Evolutionary conservation across 2,797 vertebrate genomes (phyloP).

Genomic region (Helicolenus hilgendorfi): DNA sequence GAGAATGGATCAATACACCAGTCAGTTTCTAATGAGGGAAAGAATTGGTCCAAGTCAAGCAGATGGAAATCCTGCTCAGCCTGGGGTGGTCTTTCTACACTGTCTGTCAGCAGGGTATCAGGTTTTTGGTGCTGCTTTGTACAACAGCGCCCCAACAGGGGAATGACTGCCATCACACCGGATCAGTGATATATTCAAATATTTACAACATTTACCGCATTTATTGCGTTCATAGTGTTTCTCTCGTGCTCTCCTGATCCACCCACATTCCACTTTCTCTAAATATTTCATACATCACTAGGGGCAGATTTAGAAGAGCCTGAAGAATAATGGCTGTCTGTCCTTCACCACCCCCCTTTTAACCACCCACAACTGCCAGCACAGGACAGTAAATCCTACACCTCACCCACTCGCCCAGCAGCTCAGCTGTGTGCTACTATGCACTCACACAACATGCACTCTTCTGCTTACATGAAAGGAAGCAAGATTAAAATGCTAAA

Average conservation of each 20-base stretch:
- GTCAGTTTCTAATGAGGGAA: slow-evolving; percentile 88
- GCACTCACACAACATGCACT: slow-evolving; percentile 45
- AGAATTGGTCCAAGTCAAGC: slow-evolving; percentile 88
- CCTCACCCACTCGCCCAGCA: slow-evolving; percentile 76
- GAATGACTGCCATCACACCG: neutral
- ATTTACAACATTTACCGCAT: slow-evolving; percentile 42
- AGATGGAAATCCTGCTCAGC: slow-evolving; percentile 84
- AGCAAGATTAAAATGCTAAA: slow-evolving; percentile 36
- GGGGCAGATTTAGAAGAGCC: slow-evolving; percentile 70
- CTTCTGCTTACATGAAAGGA: slow-evolving; percentile 42
- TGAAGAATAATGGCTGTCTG: slow-evolving; percentile 79
- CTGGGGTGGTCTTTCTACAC: slow-evolving; percentile 70
- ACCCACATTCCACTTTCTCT: slow-evolving; percentile 67
- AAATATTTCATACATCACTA: slow-evolving; percentile 75
- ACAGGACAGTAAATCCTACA: slow-evolving; percentile 85
- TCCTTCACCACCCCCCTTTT: slow-evolving; percentile 77
- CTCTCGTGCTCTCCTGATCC: slow-evolving; percentile 37
- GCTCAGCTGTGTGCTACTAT: slow-evolving; percentile 63
- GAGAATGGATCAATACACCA: slow-evolving; percentile 88
- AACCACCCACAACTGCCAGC: slow-evolving; percentile 86
- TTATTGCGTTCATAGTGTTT: slow-evolving; percentile 22
- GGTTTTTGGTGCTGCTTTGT: neutral
- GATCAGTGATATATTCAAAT: neutral
- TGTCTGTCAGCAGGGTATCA: slow-evolving; percentile 42
- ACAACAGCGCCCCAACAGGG: slow-evolving; percentile 53